Evolutionary conservation across 1,140 invertebrate species (phyloP), one percentile per base, ranked within the genome.

Genomic region (Drosophila insularis): DNA sequence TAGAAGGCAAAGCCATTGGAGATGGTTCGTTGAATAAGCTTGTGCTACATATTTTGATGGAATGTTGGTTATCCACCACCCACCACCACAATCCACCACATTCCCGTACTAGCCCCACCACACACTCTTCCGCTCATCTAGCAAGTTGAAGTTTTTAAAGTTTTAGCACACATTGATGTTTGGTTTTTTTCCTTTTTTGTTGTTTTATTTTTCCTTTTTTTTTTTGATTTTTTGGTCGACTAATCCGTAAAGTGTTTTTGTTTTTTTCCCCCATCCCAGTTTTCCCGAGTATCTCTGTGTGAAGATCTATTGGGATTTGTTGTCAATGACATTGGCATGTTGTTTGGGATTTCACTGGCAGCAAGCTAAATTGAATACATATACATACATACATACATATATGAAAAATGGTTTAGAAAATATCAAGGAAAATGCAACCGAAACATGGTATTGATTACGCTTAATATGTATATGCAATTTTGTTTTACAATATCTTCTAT

Each of bases 11-110:
- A 8, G 17, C 35, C 59, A 61, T 77, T 54, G 67, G 19, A 50
- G 74, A 77, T 77, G 74, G 56, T 77, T 77, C 63, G 74, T 71
- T 78, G 74, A 58, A 62, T 77, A 68, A 43, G 32, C 59, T 78
- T 78, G 75, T 77, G 75, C 74, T 75, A 78, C 68, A 78, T 78
- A 78, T 78, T 78, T 78, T 78, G 75, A 78, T 77, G 74, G 75
- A 78, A 78, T 78, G 68, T 66, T 78, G 74, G 74, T 70, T 68
- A 68, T 50, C 62, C 53, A 35, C 43, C 43, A 19, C 17, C 43
- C 7, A 50, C 7, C 43, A 40, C n/a, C 43, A 17, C 43, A 7
- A 46, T 10, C 43, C 56, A 10, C 37, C 23, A 5, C 53, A 37
- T 11, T 4, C 35, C 35, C 11, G 10, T 13, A 13, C 32, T 37